Percentiles rank a stretch among this genome's conserved stretches.
These are phyloP conservation scores for Hypolimnas misippus DNA, from an alignment of 2,888 invertebrate genomes.

Conservation along the genomic window DNA sequence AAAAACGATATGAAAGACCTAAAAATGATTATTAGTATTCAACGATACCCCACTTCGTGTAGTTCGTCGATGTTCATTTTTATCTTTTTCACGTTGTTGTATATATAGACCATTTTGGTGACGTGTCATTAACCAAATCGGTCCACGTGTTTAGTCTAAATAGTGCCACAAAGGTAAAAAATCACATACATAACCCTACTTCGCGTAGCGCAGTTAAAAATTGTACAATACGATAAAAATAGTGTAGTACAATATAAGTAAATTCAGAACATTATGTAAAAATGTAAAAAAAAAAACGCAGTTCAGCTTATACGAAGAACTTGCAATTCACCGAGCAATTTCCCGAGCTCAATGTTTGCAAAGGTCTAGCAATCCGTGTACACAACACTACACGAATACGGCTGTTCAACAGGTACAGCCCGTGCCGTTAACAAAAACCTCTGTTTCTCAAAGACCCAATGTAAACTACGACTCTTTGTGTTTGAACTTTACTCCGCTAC, in stretches of 20 bases:
- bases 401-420: constrained; percentile 23
- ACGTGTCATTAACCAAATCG: no score
- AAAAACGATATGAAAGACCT: no score
- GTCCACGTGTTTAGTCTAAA: no score
- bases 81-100: no score
- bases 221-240: neutral
- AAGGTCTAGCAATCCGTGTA: constrained; percentile 17
- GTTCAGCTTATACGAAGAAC: constrained; percentile 7
- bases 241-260: neutral
- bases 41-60: no score
- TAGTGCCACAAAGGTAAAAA: no score
- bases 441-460: constrained; percentile 25
- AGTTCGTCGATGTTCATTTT: no score
- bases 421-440: constrained; percentile 23
- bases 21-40: no score
- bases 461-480: constrained; percentile 26
- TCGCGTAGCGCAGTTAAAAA: no score
- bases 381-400: constrained; percentile 14
- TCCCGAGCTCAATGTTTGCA: constrained; percentile 17
- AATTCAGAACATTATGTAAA: neutral
- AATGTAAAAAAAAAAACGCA: neutral
- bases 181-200: no score
- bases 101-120: no score
- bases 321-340: constrained; percentile 21
- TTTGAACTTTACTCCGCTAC: constrained; percentile 23